These are phyloP conservation scores for Cyanoramphus novaezelandiae DNA, from an alignment of 2,113 vertebrate species.

Conservation along the genomic window DNA sequence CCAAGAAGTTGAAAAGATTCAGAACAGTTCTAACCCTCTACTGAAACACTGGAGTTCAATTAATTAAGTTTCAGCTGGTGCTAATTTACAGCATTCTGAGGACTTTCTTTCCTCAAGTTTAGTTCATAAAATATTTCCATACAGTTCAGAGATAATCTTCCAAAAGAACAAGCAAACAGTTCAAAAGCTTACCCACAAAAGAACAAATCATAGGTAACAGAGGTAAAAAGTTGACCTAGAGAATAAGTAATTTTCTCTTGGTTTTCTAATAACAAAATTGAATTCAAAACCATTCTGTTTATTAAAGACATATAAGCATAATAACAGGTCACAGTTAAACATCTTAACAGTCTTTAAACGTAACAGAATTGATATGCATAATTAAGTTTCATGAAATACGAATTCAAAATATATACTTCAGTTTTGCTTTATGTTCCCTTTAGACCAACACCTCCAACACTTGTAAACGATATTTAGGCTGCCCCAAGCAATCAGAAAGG, in stretches of 20 bases:
- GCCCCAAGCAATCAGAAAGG: slow-evolving; percentile 32
- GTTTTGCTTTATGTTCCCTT: slow-evolving; percentile 58
- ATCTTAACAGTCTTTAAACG: slow-evolving; percentile 47
- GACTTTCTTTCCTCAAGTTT: not conserved
- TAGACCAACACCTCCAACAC: slow-evolving; percentile 54
- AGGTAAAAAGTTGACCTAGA: slow-evolving; percentile 11
- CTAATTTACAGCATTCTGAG: not conserved
- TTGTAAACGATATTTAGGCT: not conserved
- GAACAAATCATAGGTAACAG: slow-evolving; percentile 16
- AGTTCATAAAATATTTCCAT: not conserved
- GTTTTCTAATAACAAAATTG: slow-evolving; percentile 30
- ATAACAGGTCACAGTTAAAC: slow-evolving; percentile 37
- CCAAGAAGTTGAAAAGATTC: not conserved
- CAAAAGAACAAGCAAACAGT: not conserved
- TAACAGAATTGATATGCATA: slow-evolving; percentile 52
- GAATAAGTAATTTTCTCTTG: slow-evolving; percentile 5
- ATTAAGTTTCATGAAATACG: slow-evolving; percentile 58
- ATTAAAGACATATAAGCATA: slow-evolving; percentile 59
- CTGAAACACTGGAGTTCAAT: not conserved
- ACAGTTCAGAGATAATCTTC: not conserved
- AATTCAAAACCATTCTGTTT: slow-evolving; percentile 54
- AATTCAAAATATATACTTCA: slow-evolving; percentile 55
- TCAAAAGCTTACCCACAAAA: slow-evolving; percentile 11
- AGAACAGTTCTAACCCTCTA: not conserved
- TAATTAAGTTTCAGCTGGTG: not conserved